Base-by-base conservation (phyloP, 2,113 vertebrate species). In the Chamaea fasciata region DNA sequence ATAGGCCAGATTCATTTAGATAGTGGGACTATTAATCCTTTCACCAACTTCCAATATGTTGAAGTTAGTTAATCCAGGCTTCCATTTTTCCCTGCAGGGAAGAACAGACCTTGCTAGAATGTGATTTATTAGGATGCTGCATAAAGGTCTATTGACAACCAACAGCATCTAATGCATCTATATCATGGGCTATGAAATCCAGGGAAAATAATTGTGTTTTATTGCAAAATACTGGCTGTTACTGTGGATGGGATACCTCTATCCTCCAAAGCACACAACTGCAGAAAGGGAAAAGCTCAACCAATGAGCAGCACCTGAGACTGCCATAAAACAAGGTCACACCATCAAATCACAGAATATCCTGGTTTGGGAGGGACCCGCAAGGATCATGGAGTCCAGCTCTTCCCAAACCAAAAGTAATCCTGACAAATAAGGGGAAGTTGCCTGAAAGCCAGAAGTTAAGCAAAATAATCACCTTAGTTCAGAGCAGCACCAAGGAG, bases 311-410 rank as follows among this genome's bases (percentile, higher is more conserved):
- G 41, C 62, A 70, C 28, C 24, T 35, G 41, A 55, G 7, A 33
- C 13, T 39, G 64, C 55, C 44, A 24, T n/a, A 50, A 92, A 87
- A 75, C 3, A 55, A 65, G 26, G 10, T 56, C 24, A 56, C 30
- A 41, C 24, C 20, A 41, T 6, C 0, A 0, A 75, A 65, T 35
- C 35, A 41, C 50, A 41, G 35, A 47, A 20, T 24, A 49, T 57
- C 20, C 50, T 0, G 0, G 30, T 13, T 0, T 75, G 35, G 42
- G 20, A 85, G 50, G 24, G 30, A 49, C 20, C 42, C 0, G 0
- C 35, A 49, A n/a, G 30, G 35, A n/a, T 11, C n/a, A 28, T 19
- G 19, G 41, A 56, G 26, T 23, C 42, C 15, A 30, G 50, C 35
- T 65, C 22, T 65, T 50, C 30, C 52, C 52, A 76, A 83, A 44